Percentiles rank a stretch among this genome's conserved stretches.
Conservation (phyloP, 2,797 vertebrate genomes). For the Spheniscus humboldti region DNA sequence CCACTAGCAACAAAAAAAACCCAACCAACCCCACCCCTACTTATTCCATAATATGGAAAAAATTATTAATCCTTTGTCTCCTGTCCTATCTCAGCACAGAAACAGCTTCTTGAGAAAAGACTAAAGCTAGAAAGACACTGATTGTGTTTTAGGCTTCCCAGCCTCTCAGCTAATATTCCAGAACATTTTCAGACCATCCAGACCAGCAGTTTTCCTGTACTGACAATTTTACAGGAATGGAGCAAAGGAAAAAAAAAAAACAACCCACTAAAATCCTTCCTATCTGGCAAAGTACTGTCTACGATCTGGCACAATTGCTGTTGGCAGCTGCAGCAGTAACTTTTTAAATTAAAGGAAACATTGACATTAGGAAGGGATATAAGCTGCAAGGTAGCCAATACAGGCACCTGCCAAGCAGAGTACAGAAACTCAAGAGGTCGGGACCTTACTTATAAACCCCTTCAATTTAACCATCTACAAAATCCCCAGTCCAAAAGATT, state of each 20-base stretch:
- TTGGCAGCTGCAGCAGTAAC: slow-evolving; percentile 2
- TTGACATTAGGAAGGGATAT: neutral
- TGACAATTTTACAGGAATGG: neutral
- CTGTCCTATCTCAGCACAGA: neutral
- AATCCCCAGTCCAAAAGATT: neutral
- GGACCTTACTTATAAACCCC: slow-evolving; percentile 36
- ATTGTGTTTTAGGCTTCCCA: neutral
- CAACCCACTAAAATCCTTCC: neutral
- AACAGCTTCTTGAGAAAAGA: neutral
- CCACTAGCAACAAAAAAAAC: neutral
- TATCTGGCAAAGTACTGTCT: neutral
- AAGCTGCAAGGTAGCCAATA: slow-evolving; percentile 13
- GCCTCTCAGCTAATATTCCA: neutral
- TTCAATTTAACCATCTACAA: slow-evolving; percentile 8
- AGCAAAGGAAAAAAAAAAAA: neutral
- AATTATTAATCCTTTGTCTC: neutral
- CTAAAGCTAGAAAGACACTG: neutral
- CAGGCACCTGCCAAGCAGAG: slow-evolving; percentile 40
- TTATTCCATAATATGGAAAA: neutral
- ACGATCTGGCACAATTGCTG: neutral
- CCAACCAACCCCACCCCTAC: neutral
- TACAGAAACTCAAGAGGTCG: neutral
- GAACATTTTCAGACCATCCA: neutral
- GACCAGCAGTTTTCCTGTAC: neutral
- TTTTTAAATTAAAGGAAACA: slow-evolving; percentile 48